Conservation (phyloP, 2,113 vertebrate genomes). For the Rhynchomys soricoides region DNA sequence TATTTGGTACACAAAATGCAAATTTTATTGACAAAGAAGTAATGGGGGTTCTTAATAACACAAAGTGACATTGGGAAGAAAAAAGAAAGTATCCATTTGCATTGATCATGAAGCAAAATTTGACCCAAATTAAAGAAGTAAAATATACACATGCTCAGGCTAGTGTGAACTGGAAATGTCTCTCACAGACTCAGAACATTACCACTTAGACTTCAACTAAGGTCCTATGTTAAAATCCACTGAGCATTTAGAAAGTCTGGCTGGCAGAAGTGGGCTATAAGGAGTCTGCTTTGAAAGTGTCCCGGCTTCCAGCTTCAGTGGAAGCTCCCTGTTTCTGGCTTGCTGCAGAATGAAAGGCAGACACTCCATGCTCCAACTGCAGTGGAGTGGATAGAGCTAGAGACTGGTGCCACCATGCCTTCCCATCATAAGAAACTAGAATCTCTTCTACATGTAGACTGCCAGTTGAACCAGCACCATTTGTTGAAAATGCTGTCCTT, state of each 20-base stretch:
- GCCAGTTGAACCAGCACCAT: too few species aligned
- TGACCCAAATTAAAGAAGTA: background rate
- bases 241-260: background rate
- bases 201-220: background rate
- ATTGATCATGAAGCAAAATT: background rate
- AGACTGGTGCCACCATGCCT: background rate
- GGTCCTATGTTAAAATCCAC: background rate
- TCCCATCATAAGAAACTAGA: background rate
- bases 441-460: too few species aligned
- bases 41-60: background rate
- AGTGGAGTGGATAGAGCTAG: background rate
- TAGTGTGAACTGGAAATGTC: background rate
- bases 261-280: background rate
- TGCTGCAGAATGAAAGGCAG: background rate
- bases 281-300: background rate
- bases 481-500: too few species aligned
- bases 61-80: background rate
- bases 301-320: background rate
- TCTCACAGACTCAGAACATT: background rate
- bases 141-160: background rate
- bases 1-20: background rate
- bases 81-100: background rate
- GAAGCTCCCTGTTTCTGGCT: background rate
- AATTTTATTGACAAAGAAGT: slow-evolving; percentile 27
- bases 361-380: background rate